Base-by-base conservation (phyloP, 2,888 invertebrate genomes). In the Melieria omissa region DNA sequence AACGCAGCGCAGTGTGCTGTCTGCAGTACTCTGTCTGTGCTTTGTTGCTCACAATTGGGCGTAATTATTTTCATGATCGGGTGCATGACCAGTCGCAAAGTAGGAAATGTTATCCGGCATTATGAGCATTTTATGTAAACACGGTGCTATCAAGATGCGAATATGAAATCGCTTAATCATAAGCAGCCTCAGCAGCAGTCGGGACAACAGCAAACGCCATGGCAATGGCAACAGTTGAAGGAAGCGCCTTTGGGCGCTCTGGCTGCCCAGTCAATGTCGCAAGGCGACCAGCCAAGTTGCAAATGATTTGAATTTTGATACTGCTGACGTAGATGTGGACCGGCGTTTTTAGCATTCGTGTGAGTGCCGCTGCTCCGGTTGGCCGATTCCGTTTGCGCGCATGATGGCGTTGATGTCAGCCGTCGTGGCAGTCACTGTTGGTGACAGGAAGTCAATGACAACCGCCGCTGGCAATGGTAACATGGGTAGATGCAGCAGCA, bases 81-180 rank as follows among this genome's bases (percentile, higher is more conserved):
- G 60, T 68, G 29, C 52, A 68, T 12, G 9, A 42, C 42, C 47
- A 16, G 61, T 45, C 44, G 16, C 8, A 16, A 16, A 61, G 61
- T 61, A 68, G 68, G 68, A 68, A 68, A 68, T 68, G 68, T 41
- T 61, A 58, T 57, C 41, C 58, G 41, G 41, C 46, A 58, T 60
- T 60, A 54, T 49, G 68, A 52, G 68, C 29, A 68, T 60, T 62
- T 16, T 68, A n/a, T 52, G 68, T 61, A 63, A 70, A 70, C 46
- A 45, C 10, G 41, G 41, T 55, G 47, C 57, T 70, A 70, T 70
- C 63, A 57, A 63, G 46, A 70, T 64, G 52, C 63, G 63, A 54
- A 64, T 63, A 64, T 70, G 63, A 70, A 70, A 70, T 70, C 55
- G 70, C 70, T 63, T 70, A 64, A 47, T 70, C 70, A 64, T 46